Conservation (phyloP, 2,888 invertebrate species). For the Nematopogon swammerdamellus region DNA sequence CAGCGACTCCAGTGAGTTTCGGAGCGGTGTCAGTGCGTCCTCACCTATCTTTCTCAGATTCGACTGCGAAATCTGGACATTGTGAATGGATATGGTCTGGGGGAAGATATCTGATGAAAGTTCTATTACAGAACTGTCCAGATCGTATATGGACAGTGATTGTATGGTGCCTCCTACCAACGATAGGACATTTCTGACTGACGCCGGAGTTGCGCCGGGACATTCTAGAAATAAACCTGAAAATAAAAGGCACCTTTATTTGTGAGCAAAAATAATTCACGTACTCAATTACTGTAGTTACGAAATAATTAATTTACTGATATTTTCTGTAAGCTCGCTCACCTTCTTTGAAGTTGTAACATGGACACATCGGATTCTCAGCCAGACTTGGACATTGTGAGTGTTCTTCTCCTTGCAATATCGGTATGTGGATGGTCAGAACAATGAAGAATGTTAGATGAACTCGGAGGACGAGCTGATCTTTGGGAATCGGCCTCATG, state of each 20-base stretch:
- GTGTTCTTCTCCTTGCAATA: constrained; percentile 53
- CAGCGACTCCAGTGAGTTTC: constrained; percentile 68
- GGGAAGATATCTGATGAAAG: constrained; percentile 76
- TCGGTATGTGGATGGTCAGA: constrained; percentile 43
- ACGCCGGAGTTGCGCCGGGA: constrained; percentile 74
- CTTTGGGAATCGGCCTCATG: constrained; percentile 25
- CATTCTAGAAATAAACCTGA: constrained; percentile 83
- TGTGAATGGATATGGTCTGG: constrained; percentile 62
- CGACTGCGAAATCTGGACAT: constrained; percentile 76
- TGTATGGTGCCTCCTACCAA: constrained; percentile 70
- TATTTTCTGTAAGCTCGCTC: no score
- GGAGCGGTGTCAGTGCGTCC: constrained; percentile 65
- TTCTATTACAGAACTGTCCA: constrained; percentile 76
- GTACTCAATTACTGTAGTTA: background rate
- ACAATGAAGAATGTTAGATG: constrained; percentile 52
- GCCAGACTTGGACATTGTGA: constrained; percentile 69
- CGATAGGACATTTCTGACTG: constrained; percentile 70
- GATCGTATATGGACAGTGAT: constrained; percentile 84
- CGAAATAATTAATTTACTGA: no score
- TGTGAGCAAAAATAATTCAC: background rate
- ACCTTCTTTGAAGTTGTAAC: constrained; percentile 90
- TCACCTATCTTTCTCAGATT: constrained; percentile 67
- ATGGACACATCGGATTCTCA: constrained; percentile 81
- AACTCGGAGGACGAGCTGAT: constrained; percentile 38
- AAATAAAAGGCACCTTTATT: constrained; percentile 19